These are phyloP conservation scores for Nerophis lumbriciformis DNA, from an alignment of 2,113 vertebrate species.

Conservation along the genomic window DNA sequence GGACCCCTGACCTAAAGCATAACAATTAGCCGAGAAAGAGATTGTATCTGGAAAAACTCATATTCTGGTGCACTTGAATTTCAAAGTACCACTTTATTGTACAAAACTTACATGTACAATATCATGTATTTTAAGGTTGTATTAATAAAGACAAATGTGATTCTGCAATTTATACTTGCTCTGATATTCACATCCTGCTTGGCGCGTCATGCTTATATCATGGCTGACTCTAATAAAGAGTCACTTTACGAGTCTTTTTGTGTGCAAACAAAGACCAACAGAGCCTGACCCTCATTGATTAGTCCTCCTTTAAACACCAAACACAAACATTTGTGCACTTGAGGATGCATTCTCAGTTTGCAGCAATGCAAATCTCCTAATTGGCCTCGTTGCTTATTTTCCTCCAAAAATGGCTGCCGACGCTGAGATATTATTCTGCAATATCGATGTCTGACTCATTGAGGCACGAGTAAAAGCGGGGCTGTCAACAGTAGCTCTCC, in stretches of 20 bases:
- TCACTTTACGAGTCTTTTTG: neutral
- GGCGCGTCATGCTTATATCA: neutral
- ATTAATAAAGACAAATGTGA: neutral
- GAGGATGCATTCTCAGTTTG: neutral
- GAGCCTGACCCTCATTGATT: neutral
- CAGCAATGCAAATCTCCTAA: neutral
- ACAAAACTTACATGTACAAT: no score
- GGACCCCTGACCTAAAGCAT: no score
- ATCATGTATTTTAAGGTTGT: no score
- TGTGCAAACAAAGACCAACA: neutral
- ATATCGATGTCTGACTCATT: slow-evolving; percentile 52
- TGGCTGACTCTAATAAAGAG: no score
- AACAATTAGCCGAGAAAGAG: no score
- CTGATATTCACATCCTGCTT: neutral
- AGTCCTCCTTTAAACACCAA: neutral
- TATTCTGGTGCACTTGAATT: no score
- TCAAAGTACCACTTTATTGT: no score
- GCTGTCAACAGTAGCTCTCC: slow-evolving; percentile 9
- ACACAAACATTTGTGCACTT: neutral
- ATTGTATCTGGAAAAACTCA: no score
- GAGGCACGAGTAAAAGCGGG: neutral
- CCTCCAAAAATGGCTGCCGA: slow-evolving; percentile 35
- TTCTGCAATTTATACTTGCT: neutral
- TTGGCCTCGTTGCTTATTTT: neutral
- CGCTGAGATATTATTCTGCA: slow-evolving; percentile 36